Evolutionary conservation across 1,140 invertebrate genomes (phyloP), one percentile per base, ranked within the genome.

Genomic region (Pectinophora gossypiella): DNA sequence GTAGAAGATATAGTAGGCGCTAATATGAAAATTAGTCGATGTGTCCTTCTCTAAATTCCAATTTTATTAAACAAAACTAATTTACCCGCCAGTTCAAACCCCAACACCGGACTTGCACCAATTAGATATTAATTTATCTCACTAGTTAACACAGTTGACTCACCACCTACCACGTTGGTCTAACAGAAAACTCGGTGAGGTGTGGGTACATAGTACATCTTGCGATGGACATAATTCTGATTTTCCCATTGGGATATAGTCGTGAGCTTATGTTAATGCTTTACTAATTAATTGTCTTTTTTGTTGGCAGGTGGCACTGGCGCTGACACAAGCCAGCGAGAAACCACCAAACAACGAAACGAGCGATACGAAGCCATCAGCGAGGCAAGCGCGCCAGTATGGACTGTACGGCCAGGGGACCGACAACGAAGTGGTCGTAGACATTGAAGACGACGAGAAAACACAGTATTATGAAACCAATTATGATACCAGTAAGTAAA

Each of bases 391-490:
- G 12, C 55, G 64, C 0, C 67, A 70, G 38, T 56, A 58, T 22
- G 48, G 40, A 2, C 42, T 53, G 1, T 65, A 69, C 47, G 57
- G 61, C 2, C 22, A 48, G 15, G 58, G 64, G 10, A 56, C 64
- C 36, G 62, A 72, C 19, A 88, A 87, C 51, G 87, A 88, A 60
- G 81, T 91, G 5, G 89, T 93, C 42, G 89, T 93, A 4, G 88
- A 92, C 59, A 92, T 93, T 40, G 88, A 92, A 65, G 91, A 93
- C 59, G 82, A 88, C 53, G 91, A 92, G 65, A 93, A 93, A 76
- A 92, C 89, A 59, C 92, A 93, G 82, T 93, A 93, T 62, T 90
- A 91, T 56, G 91, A 92, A 73, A 91, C 91, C 58, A 93, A 93
- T 68, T 92, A 92, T 80, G 89, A 92, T 70, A 90, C 89, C 57